phyloP scores from a whole-genome alignment of 2,113 vertebrate genomes.

The Azemiops feae region DNA sequence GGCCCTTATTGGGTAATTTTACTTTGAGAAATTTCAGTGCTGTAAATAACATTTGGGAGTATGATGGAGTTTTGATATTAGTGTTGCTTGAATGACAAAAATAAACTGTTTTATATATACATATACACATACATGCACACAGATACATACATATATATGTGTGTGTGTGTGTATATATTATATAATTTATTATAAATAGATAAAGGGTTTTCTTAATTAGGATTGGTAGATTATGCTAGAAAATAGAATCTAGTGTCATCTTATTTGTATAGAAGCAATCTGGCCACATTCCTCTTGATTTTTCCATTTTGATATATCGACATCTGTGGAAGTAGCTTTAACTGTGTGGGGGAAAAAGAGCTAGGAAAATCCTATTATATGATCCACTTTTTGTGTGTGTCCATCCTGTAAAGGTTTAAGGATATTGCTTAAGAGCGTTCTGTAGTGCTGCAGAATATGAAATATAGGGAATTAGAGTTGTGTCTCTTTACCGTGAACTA shows the following conservation, averaged over 20 bases:
- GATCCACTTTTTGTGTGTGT: not conserved
- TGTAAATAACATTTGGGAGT: not conserved
- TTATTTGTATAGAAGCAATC: not conserved
- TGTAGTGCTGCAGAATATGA: not conserved
- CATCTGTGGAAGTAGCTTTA: not conserved
- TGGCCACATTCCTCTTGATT: not conserved
- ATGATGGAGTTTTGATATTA: not conserved
- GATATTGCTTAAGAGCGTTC: not conserved
- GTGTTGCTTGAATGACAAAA: too few species aligned
- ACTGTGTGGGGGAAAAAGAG: not conserved
- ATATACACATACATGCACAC: too few species aligned
- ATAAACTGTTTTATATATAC: too few species aligned
- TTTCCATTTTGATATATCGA: not conserved
- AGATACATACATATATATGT: too few species aligned
- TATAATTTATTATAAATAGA: not conserved
- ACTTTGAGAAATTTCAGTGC: rapidly evolving
- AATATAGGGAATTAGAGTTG: not conserved
- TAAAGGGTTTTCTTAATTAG: not conserved
- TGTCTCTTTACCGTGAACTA: not conserved
- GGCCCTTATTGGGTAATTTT: constrained; percentile 87
- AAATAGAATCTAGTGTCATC: not conserved
- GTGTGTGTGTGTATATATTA: too few species aligned
- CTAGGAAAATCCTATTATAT: not conserved
- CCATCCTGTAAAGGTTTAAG: not conserved
- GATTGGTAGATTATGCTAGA: not conserved